Evolutionary conservation across 92 coral and sea anemone species (phyloP).

Genomic region (Palythoa grandis): DNA sequence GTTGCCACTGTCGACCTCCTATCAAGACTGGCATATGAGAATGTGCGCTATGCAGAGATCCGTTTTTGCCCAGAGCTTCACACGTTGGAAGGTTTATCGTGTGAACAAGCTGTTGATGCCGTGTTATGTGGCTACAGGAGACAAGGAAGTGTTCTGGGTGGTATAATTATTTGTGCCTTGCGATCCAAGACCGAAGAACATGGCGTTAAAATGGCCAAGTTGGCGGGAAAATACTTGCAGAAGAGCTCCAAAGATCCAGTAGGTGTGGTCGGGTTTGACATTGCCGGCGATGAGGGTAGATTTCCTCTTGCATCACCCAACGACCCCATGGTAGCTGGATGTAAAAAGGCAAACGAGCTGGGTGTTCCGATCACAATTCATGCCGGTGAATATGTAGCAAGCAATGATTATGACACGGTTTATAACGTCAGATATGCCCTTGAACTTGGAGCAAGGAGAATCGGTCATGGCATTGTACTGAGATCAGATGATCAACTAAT

Average conservation of each 20-base stretch:
- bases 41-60: constrained; percentile 43
- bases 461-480: constrained; percentile 39
- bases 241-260: constrained; percentile 10
- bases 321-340: constrained; percentile 30
- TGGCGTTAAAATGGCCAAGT: constrained; percentile 27
- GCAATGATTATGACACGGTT: neutral
- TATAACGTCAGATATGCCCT: constrained; percentile 20
- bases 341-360: constrained; percentile 16
- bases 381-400: constrained; percentile 31
- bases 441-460: constrained; percentile 37
- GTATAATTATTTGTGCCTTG: constrained; percentile 32
- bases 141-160: constrained; percentile 23
- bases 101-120: constrained; percentile 18
- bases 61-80: constrained; percentile 35
- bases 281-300: constrained; percentile 34
- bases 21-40: constrained; percentile 21
- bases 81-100: neutral
- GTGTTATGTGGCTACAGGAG: constrained; percentile 12
- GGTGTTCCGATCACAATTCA: constrained; percentile 31
- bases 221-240: constrained; percentile 31
- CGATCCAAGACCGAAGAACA: constrained; percentile 32
- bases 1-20: constrained; percentile 31
- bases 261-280: constrained; percentile 44
- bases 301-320: constrained; percentile 19
- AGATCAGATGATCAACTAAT: constrained; percentile 23